Conservation (phyloP, 2,113 vertebrate genomes). For the Hyperopisus bebe region DNA sequence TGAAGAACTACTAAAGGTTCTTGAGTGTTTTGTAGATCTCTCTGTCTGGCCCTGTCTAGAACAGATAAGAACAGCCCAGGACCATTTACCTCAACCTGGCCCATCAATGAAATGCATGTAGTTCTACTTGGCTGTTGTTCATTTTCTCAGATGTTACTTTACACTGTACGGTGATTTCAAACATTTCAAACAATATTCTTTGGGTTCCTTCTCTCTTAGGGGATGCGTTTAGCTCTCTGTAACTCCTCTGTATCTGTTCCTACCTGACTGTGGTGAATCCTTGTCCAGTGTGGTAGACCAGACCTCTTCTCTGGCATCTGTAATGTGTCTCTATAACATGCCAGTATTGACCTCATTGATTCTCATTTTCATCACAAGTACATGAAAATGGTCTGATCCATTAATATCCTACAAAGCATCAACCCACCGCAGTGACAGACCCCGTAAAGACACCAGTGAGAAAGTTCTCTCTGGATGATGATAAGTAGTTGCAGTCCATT, state of each 20-base stretch:
- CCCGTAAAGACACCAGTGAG: not conserved
- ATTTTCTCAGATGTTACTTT: conserved; percentile 35
- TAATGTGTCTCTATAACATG: conserved; percentile 33
- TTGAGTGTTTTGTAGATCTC: not conserved
- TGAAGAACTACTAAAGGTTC: not conserved
- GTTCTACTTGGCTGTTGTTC: conserved; percentile 36
- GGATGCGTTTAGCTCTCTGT: conserved; percentile 58
- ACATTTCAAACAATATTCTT: conserved; percentile 50
- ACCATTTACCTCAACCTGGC: conserved; percentile 30
- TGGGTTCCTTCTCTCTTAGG: conserved; percentile 53
- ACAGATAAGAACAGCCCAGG: conserved; percentile 14
- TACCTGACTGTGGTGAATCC: conserved; percentile 44
- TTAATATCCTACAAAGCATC: not conserved
- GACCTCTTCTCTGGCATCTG: conserved; percentile 48
- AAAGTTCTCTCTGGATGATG: not conserved
- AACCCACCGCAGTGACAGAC: not conserved
- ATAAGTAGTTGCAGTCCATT: not conserved
- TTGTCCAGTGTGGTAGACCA: conserved; percentile 45
- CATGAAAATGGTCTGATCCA: not conserved
- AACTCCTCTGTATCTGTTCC: conserved; percentile 44
- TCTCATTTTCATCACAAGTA: not conserved
- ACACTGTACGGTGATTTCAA: conserved; percentile 50
- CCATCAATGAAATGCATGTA: conserved; percentile 36
- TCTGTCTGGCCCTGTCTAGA: not conserved
- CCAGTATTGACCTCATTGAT: conserved; percentile 38